Percentiles rank a stretch among this genome's conserved stretches.
These are phyloP conservation scores for Eurystomus gularis DNA, from an alignment of 2,113 vertebrate species.

Conservation along the genomic window DNA sequence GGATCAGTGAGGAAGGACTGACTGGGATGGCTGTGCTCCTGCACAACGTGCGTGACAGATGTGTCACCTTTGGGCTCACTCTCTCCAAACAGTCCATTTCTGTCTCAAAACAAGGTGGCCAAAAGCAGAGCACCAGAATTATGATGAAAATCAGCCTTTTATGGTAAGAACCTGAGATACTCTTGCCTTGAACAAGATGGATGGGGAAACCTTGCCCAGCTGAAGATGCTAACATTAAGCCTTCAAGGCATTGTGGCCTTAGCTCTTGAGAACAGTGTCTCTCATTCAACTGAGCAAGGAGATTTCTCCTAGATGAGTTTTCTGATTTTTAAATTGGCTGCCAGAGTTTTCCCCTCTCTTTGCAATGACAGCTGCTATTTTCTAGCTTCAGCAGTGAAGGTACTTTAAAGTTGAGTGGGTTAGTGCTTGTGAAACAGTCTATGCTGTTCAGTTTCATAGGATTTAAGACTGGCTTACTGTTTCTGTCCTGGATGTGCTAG, in stretches of 20 bases:
- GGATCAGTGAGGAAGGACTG: background rate
- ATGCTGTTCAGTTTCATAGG: background rate
- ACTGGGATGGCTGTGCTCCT: background rate
- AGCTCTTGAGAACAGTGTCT: background rate
- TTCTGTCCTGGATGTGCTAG: background rate
- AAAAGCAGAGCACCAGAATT: background rate
- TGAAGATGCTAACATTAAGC: background rate
- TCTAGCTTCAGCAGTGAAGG: background rate
- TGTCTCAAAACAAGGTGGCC: background rate
- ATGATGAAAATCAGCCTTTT: background rate
- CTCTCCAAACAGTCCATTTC: background rate
- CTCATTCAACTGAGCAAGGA: background rate
- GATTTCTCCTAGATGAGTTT: background rate
- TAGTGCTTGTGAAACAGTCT: background rate
- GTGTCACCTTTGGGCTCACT: background rate
- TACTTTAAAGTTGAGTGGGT: background rate
- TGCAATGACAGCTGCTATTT: background rate
- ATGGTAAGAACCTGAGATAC: background rate
- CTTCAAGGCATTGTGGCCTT: background rate
- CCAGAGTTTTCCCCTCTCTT: background rate
- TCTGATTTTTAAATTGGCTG: background rate
- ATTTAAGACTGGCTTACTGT: background rate
- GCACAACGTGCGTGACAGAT: fast-evolving
- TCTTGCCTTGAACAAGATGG: background rate
- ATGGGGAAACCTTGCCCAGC: background rate